Evolutionary conservation across 2,888 invertebrate genomes (phyloP).

Genomic region (Macrosoma leucophasiata): DNA sequence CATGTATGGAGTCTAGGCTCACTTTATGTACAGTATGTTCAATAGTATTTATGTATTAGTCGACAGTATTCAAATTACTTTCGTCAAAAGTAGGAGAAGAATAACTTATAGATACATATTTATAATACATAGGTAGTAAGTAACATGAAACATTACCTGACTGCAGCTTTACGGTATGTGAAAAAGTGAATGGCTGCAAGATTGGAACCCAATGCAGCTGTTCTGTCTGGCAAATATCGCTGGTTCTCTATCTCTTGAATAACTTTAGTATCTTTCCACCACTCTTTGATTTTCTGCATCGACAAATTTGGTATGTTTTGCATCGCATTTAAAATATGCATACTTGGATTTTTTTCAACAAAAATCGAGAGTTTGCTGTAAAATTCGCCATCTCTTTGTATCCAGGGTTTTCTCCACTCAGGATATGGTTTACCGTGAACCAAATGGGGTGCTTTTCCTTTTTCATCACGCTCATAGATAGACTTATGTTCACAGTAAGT

Average conservation of each 20-base stretch:
- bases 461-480: constrained; percentile 55
- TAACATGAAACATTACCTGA: no score
- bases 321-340: constrained; percentile 53
- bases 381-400: constrained; percentile 75
- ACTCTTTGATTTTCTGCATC: constrained; percentile 64
- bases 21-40: no score
- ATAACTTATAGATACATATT: no score
- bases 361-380: constrained; percentile 76
- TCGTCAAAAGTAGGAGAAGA: no score
- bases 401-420: constrained; percentile 78
- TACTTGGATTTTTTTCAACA: constrained; percentile 53
- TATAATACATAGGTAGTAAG: no score
- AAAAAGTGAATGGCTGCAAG: constrained; percentile 92
- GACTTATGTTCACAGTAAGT: constrained; percentile 52
- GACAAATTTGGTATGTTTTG: constrained; percentile 72
- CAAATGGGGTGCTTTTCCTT: constrained; percentile 41
- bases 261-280: constrained; percentile 72
- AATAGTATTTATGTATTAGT: no score
- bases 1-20: no score
- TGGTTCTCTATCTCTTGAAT: constrained; percentile 75
- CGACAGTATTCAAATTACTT: no score
- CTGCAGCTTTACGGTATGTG: constrained; percentile 81
- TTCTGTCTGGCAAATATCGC: constrained; percentile 74
- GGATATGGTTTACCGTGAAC: constrained; percentile 64
- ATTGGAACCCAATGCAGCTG: constrained; percentile 82